Evolutionary conservation across 2,888 invertebrate genomes (phyloP), one percentile per base, ranked within the genome.

Genomic region (Andrena trimmerana): DNA sequence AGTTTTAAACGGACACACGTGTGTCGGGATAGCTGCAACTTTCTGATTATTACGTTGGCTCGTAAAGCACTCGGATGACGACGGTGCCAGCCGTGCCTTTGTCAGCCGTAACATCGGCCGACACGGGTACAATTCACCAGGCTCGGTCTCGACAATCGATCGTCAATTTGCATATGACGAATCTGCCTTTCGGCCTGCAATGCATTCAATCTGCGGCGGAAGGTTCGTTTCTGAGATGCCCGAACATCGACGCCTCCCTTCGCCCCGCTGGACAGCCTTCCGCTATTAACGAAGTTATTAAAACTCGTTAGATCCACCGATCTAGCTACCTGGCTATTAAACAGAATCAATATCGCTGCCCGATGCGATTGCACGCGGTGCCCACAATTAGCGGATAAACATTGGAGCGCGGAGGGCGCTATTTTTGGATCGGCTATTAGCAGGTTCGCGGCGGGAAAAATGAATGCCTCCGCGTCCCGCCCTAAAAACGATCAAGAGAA

Each of bases 141-240:
- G 42, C 57, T 57, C 24, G 42, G 24, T 42, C 59, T 10, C 68
- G 33, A 52, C 65, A 36, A 84, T 80, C 84, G 84, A 84, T 84
- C 72, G 57, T 73, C 81, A 68, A 84, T 85, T 85, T 85, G 77
- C 84, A 81, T 85, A 85, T 81, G 81, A 59, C 63, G 77, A 72
- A 77, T 75, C 63, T 71, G 65, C 57, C 73, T 79, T 81, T 74
- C 77, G 60, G 66, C 57, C 54, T 59, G 52, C 62, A 33, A 59
- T 52, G 71, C 66, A 68, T 74, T 78, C 73, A 54, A 78, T 78
- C 57, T 31, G 66, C 48, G 24, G 29, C 29, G 52, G 33, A 48
- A 65, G 60, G 36, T 65, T 69, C 77, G 60, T 62, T 54, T 54
- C 70, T 65, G 60, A 52, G 42, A 57, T 48, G 2, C 42, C 27